Percentiles rank a stretch among this genome's conserved stretches.
Conservation (phyloP, 2,113 vertebrate genomes). For the Nettapus auritus region DNA sequence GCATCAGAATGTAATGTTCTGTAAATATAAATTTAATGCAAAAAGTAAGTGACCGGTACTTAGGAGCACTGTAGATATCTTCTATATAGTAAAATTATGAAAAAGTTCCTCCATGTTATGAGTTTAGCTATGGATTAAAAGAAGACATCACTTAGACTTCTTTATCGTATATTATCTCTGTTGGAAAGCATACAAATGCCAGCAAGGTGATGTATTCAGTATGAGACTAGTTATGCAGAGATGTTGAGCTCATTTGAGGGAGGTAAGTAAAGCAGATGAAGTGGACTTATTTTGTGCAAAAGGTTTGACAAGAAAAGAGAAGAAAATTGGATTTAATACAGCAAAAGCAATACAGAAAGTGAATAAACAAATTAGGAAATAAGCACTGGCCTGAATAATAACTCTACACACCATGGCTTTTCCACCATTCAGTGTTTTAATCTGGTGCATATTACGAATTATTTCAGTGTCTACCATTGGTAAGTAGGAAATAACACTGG, state of each 20-base stretch:
- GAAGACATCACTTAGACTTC: slow-evolving; percentile 15
- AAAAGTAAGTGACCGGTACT: slow-evolving; percentile 19
- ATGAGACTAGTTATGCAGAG: not conserved
- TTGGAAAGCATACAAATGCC: not conserved
- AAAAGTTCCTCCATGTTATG: not conserved
- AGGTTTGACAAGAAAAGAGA: no score
- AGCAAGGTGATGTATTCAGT: not conserved
- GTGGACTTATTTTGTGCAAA: not conserved
- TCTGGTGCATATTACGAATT: not conserved
- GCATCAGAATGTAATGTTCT: slow-evolving; percentile 22
- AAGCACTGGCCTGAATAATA: not conserved
- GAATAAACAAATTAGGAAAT: slow-evolving; percentile 12
- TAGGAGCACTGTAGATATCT: not conserved
- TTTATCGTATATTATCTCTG: not conserved
- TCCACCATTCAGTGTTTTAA: not conserved
- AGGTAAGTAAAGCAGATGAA: not conserved
- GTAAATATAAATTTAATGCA: slow-evolving; percentile 18
- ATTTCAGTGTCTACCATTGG: not conserved
- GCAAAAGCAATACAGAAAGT: not conserved
- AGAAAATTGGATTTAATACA: not conserved
- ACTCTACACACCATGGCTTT: not conserved
- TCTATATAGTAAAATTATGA: slow-evolving; percentile 39
- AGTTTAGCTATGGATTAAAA: not conserved
- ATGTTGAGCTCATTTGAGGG: not conserved
- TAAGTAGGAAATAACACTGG: not conserved